Percentiles rank a stretch among this genome's conserved stretches.
Conservation (phyloP, 2,888 invertebrate genomes). For the Erebia epiphron region DNA sequence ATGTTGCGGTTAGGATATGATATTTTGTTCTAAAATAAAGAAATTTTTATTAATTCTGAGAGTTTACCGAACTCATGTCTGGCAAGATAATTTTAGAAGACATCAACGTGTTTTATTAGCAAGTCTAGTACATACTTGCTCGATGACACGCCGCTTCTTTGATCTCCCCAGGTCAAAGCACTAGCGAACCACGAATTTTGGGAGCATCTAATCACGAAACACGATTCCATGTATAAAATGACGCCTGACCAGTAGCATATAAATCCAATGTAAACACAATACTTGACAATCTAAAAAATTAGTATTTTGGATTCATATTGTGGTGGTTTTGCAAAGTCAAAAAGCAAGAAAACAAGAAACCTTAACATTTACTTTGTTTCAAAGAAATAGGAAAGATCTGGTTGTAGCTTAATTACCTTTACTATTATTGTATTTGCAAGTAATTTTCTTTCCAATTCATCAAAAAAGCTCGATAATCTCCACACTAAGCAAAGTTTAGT, state of each 20-base stretch:
- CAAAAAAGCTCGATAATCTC: slow-evolving; percentile 74
- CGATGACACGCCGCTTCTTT: slow-evolving; percentile 41
- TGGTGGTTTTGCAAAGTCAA: no score
- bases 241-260: slow-evolving; percentile 80
- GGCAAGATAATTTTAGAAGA: slow-evolving; percentile 25
- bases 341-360: no score
- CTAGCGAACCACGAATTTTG: slow-evolving; percentile 76
- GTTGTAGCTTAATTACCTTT: slow-evolving; percentile 53
- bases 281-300: slow-evolving; percentile 65
- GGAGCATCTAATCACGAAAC: slow-evolving; percentile 73
- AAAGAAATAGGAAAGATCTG: no score
- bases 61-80: slow-evolving; percentile 15
- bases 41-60: slow-evolving; percentile 20
- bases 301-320: neutral
- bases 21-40: slow-evolving; percentile 57
- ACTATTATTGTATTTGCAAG: slow-evolving; percentile 66
- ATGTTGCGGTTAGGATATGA: slow-evolving; percentile 67
- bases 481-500: slow-evolving; percentile 78
- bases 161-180: slow-evolving; percentile 59
- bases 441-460: slow-evolving; percentile 68
- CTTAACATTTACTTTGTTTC: no score
- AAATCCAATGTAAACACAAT: slow-evolving; percentile 69
- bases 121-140: slow-evolving; percentile 51
- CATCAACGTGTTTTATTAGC: slow-evolving; percentile 20
- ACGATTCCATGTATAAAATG: slow-evolving; percentile 77